Evolutionary conservation across 2,888 invertebrate species (phyloP).

Genomic region (Heliothis peltigera): DNA sequence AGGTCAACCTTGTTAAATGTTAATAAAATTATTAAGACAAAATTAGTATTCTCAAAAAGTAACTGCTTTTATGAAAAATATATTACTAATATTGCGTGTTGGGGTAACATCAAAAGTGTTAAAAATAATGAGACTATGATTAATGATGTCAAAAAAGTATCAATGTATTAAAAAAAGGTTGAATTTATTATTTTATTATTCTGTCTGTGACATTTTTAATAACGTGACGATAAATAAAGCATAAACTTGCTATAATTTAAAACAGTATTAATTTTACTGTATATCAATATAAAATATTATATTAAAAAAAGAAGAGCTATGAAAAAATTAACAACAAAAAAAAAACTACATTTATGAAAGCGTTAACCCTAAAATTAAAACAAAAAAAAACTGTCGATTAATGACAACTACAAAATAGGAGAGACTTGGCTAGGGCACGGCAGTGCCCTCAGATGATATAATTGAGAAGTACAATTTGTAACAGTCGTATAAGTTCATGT

Average conservation of each 20-base stretch:
- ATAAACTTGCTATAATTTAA: not conserved
- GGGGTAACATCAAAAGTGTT: conserved; percentile 3
- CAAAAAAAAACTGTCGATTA: not conserved
- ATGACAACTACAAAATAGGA: conserved; percentile 21
- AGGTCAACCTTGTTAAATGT: conserved; percentile 41
- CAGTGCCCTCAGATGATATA: no score
- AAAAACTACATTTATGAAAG: not conserved
- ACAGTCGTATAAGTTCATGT: conserved; percentile 19
- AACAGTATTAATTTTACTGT: no score
- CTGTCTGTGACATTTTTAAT: not conserved
- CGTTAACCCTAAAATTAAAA: not conserved
- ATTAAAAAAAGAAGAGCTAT: no score
- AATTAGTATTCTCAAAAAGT: conserved; percentile 20
- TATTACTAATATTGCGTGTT: conserved; percentile 38
- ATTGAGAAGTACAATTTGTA: conserved; percentile 24
- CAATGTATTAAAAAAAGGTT: not conserved
- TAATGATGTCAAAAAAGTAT: not conserved
- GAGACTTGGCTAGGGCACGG: no score
- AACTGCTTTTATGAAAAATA: conserved; percentile 16
- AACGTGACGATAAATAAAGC: not conserved
- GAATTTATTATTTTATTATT: conserved; percentile 5
- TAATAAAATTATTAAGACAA: conserved; percentile 22
- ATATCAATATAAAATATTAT: no score
- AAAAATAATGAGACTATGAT: conserved; percentile 3
- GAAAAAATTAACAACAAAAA: not conserved